A percentile compares a stretch with the other conserved stretches of the same genome.
These are phyloP conservation scores for Rhyacophila evoluta DNA, from an alignment of 2,888 invertebrate species.

Conservation along the genomic window DNA sequence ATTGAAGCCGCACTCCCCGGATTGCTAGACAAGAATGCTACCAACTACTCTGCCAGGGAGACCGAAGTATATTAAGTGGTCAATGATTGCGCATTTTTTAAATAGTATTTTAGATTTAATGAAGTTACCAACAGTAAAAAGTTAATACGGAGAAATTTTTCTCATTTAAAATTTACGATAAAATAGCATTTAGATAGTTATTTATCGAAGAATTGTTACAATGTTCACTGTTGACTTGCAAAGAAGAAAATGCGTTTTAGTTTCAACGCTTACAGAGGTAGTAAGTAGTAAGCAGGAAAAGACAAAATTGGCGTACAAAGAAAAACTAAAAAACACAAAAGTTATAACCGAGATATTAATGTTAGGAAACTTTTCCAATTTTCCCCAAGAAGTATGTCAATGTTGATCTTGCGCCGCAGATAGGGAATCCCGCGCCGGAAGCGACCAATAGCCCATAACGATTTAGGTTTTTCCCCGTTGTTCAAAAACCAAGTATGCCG, in stretches of 20 bases:
- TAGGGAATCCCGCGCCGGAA: conserved; percentile 34
- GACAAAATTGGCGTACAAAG: neutral
- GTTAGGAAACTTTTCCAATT: conserved; percentile 49
- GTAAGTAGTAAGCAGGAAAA: neutral
- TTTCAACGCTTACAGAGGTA: neutral
- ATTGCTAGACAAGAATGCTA: too few species aligned
- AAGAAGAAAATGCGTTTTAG: neutral
- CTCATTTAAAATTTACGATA: too few species aligned
- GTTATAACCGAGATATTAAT: conserved; percentile 39
- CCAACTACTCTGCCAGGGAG: too few species aligned
- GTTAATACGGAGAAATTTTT: too few species aligned
- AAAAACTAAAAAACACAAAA: conserved; percentile 47
- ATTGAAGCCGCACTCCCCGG: too few species aligned
- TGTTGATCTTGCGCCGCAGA: conserved; percentile 49
- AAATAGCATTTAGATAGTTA: too few species aligned
- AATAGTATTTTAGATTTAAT: too few species aligned
- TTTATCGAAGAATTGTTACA: too few species aligned
- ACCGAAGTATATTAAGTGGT: too few species aligned
- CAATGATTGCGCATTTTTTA: too few species aligned
- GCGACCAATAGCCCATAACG: conserved; percentile 51
- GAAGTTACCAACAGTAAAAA: too few species aligned
- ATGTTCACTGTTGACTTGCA: neutral
- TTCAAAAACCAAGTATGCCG: conserved; percentile 44
- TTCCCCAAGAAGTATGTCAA: conserved; percentile 47
- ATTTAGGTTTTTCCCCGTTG: conserved; percentile 43